phyloP scores from a whole-genome alignment of 64 coral and sea anemone species.

The Stichodactyla mertensii region DNA sequence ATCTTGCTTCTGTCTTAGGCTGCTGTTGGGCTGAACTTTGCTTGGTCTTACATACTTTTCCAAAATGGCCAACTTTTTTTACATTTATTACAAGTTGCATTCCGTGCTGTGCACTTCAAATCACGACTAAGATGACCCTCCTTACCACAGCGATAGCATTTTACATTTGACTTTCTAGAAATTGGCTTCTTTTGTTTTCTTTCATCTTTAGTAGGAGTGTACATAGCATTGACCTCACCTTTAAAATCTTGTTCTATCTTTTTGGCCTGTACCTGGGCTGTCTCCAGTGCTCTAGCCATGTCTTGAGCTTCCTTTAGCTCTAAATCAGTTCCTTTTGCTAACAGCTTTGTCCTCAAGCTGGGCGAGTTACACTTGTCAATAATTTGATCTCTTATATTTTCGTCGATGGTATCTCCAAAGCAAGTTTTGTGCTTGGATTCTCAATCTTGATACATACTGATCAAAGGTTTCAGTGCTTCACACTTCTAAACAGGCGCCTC shows the following conservation, averaged over 20 bases:
- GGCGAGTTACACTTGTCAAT: too few species aligned
- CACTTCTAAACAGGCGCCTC: not conserved
- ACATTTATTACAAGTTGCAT: too few species aligned
- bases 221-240: not conserved
- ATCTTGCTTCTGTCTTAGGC: too few species aligned
- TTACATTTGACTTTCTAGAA: not conserved
- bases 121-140: not conserved
- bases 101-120: too few species aligned
- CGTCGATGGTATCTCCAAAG: not conserved
- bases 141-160: not conserved
- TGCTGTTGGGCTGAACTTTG: too few species aligned
- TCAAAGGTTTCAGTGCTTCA: constrained; percentile 8
- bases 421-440: constrained; percentile 8
- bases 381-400: not conserved
- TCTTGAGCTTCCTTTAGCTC: not conserved
- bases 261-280: not conserved
- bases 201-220: not conserved
- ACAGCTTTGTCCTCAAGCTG: not conserved
- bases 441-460: not conserved
- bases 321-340: not conserved
- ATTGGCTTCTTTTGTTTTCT: not conserved
- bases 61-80: not conserved
- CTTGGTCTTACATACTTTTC: not conserved
- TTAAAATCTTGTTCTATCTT: not conserved
- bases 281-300: not conserved